Percentiles rank a stretch among this genome's conserved stretches.
phyloP scores from a whole-genome alignment of 2,113 vertebrate species.

The Halcyon senegalensis region DNA sequence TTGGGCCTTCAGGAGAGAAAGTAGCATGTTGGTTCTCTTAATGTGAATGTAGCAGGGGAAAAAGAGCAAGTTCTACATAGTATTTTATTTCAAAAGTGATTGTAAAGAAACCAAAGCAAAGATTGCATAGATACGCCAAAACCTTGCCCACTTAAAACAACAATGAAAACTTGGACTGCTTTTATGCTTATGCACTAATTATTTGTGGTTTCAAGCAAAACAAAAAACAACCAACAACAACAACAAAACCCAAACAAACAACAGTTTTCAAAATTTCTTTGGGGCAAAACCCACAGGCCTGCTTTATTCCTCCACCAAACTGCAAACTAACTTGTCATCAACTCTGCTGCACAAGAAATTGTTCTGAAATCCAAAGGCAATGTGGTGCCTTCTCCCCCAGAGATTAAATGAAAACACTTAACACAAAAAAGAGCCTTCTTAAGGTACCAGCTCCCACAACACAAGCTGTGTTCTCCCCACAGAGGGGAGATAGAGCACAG shows the following conservation, averaged over 20 bases:
- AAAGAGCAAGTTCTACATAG: neutral
- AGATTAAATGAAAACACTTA: neutral
- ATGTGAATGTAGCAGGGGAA: neutral
- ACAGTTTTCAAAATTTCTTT: neutral
- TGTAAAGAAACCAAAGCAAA: neutral
- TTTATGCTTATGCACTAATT: neutral
- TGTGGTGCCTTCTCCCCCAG: fast-evolving
- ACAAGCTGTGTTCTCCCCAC: neutral
- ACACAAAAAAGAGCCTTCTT: neutral
- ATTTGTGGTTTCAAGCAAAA: neutral
- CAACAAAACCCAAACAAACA: too few relatives aligned
- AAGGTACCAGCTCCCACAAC: neutral
- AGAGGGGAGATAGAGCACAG: neutral
- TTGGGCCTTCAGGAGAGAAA: neutral
- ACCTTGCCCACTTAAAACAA: neutral
- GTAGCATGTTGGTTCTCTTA: neutral
- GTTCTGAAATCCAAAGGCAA: neutral
- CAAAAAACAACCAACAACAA: neutral
- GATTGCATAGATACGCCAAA: neutral
- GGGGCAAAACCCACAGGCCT: neutral
- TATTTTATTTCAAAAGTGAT: neutral
- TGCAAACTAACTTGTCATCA: neutral
- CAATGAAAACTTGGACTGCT: neutral
- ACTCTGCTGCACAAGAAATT: neutral
- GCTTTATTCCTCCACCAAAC: neutral